Percentiles rank a stretch among this genome's conserved stretches.
These are phyloP conservation scores for Drosophila buzzatii DNA, from an alignment of 2,888 invertebrate genomes.

Conservation along the genomic window DNA sequence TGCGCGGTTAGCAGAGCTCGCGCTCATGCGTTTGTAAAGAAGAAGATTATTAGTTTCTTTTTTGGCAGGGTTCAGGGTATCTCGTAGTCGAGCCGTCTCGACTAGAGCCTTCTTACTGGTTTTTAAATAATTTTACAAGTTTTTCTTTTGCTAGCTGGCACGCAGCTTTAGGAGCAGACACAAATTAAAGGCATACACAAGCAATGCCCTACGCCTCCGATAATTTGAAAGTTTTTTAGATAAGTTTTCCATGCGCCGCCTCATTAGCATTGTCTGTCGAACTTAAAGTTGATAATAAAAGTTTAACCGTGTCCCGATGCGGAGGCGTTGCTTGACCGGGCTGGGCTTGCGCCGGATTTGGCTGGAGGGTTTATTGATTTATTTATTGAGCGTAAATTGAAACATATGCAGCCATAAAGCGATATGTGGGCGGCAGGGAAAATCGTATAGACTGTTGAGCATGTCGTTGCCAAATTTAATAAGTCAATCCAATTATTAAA, in stretches of 20 bases:
- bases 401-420: conserved; percentile 29
- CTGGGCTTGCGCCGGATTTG: conserved; percentile 23
- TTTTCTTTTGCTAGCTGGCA: conserved; percentile 11
- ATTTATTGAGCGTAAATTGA: conserved; percentile 49
- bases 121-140: conserved; percentile 39
- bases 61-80: too few species aligned
- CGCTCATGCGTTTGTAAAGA: too few species aligned
- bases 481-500: conserved; percentile 48
- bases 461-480: conserved; percentile 27
- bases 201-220: conserved; percentile 19
- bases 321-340: conserved; percentile 23
- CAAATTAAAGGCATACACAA: not conserved
- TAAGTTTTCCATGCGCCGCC: conserved; percentile 60
- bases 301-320: conserved; percentile 38
- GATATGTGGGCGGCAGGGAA: conserved; percentile 3
- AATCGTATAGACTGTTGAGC: conserved; percentile 17
- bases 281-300: conserved; percentile 75
- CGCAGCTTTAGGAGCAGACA: conserved; percentile 5
- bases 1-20: too few species aligned
- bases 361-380: conserved; percentile 47
- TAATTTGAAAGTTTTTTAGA: conserved; percentile 55
- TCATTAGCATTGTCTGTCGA: conserved; percentile 76
- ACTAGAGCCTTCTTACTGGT: too few species aligned
- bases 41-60: too few species aligned
- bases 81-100: too few species aligned